Evolutionary conservation across 30 jellyfish, hydroid and myxozoan species (phyloP).

Genomic region (Calvadosia cruxmelitensis): DNA sequence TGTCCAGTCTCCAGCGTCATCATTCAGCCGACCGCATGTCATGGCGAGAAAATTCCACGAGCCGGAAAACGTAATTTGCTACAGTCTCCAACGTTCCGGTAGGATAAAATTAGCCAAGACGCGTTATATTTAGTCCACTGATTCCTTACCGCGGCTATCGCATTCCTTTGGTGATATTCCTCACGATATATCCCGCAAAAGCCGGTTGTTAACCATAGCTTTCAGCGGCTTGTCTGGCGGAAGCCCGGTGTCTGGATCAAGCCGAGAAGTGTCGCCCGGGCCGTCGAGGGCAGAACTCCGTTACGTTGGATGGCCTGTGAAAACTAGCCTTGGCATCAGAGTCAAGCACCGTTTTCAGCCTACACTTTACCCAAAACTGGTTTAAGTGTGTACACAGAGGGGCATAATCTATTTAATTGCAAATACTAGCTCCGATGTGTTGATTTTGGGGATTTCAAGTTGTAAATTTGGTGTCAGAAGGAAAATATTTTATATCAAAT

Average conservation of each 20-base stretch:
- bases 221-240: neutral
- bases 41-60: too few relatives aligned
- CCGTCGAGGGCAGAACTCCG: too few relatives aligned
- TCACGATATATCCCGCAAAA: neutral
- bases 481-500: neutral
- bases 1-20: too few relatives aligned
- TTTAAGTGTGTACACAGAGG: neutral
- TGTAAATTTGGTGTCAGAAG: neutral
- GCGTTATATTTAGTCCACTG: neutral
- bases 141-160: too few relatives aligned
- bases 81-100: too few relatives aligned
- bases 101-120: neutral
- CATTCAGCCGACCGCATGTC: too few relatives aligned
- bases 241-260: neutral
- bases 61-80: too few relatives aligned
- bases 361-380: neutral
- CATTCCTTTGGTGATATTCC: neutral
- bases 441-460: neutral
- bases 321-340: too few relatives aligned
- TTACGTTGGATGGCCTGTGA: too few relatives aligned
- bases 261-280: too few relatives aligned
- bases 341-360: neutral
- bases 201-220: neutral
- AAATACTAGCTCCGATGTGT: neutral
- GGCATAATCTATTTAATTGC: neutral